phyloP scores from a whole-genome alignment of 1,140 invertebrate species.

The Schlechtendalia chinensis region DNA sequence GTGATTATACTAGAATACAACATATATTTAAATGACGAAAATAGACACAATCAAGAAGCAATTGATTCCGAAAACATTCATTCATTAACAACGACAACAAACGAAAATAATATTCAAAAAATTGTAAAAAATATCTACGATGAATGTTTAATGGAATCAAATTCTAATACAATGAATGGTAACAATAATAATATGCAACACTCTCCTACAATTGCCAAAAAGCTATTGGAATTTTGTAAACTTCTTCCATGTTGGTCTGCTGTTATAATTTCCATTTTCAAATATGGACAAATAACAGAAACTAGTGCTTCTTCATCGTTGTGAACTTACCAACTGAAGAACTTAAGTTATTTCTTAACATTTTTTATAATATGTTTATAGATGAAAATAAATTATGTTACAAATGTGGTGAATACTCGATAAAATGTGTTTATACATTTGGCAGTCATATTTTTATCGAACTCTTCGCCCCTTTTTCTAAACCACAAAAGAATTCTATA shows the following conservation, averaged over 20 bases:
- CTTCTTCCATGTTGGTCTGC: not conserved
- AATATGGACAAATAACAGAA: not conserved
- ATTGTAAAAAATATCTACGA: not conserved
- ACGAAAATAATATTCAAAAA: not conserved
- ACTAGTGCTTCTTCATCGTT: not conserved
- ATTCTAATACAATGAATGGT: not conserved
- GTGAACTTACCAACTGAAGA: not conserved
- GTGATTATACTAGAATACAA: not conserved
- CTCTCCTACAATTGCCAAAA: not conserved
- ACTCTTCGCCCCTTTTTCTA: no score
- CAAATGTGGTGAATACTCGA: not conserved
- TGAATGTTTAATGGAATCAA: not conserved
- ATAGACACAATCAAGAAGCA: not conserved
- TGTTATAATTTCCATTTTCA: not conserved
- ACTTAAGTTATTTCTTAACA: not conserved
- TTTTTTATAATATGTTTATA: not conserved
- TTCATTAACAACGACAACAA: not conserved
- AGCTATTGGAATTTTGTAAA: not conserved
- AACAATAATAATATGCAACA: constrained; percentile 9
- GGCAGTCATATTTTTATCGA: no score
- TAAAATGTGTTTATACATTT: not conserved
- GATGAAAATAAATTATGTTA: not conserved
- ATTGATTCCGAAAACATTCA: not conserved
- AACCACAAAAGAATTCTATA: no score
- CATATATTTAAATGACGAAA: not conserved